Conservation (phyloP, 2,797 vertebrate genomes). For the Gymnodraco acuticeps region DNA sequence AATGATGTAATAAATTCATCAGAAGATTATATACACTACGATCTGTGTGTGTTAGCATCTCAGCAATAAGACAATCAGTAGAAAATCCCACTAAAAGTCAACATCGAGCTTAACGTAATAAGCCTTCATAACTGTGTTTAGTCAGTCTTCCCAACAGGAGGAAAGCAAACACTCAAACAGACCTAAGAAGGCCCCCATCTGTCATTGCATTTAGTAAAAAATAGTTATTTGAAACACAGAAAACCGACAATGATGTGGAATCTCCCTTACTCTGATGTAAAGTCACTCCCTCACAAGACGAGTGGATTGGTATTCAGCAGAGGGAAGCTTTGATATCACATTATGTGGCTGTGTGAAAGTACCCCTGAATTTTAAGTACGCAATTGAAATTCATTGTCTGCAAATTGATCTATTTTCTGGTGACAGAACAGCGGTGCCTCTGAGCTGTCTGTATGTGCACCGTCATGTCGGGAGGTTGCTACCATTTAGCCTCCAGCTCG, state of each 20-base stretch:
- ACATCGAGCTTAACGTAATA: not conserved
- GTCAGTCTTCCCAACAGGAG: not conserved
- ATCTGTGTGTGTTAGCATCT: not conserved
- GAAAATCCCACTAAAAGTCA: not conserved
- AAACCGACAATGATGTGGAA: not conserved
- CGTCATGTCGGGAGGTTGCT: conserved; percentile 28
- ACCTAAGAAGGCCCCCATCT: not conserved
- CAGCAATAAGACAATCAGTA: not conserved
- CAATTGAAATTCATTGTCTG: conserved; percentile 59
- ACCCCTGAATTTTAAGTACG: conserved; percentile 59
- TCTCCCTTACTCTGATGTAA: conserved; percentile 9
- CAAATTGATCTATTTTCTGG: conserved; percentile 54
- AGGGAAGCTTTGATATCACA: conserved; percentile 38
- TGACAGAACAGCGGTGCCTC: conserved; percentile 21
- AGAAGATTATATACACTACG: not conserved
- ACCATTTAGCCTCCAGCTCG: conserved; percentile 24
- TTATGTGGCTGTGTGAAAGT: conserved; percentile 19
- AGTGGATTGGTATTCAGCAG: conserved; percentile 36
- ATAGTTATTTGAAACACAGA: not conserved
- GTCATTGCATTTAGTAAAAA: not conserved
- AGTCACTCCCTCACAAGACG: not conserved
- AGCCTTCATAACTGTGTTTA: not conserved
- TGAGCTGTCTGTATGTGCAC: conserved; percentile 16
- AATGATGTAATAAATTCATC: not conserved
- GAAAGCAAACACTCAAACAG: not conserved